Percentiles rank a stretch among this genome's conserved stretches.
phyloP scores from a whole-genome alignment of 2,113 vertebrate species.

The Corvus hawaiiensis region DNA sequence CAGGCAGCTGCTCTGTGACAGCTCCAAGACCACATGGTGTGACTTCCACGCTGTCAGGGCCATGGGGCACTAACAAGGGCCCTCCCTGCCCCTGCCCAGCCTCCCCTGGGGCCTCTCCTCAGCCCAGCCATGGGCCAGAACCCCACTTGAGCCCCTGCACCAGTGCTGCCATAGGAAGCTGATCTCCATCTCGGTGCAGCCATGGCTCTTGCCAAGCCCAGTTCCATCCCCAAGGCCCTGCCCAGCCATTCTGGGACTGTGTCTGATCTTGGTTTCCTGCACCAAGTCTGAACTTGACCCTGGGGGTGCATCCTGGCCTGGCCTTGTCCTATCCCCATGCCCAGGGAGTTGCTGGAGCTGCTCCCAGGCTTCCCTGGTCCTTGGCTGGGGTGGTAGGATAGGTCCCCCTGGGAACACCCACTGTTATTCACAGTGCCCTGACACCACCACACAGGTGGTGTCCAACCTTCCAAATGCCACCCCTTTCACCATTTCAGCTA shows the following conservation, averaged over 20 bases:
- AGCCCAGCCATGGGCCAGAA: neutral
- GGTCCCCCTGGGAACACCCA: fast-evolving
- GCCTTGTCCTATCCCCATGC: neutral
- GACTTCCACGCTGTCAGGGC: neutral
- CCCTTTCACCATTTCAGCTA: neutral
- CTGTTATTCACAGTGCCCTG: neutral
- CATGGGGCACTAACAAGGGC: fast-evolving
- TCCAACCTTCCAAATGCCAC: neutral
- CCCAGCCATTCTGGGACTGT: neutral
- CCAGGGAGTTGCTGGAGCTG: neutral
- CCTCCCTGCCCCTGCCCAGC: neutral
- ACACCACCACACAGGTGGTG: too few relatives aligned
- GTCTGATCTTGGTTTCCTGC: neutral
- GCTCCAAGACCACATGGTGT: neutral
- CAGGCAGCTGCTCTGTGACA: neutral
- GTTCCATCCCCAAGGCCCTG: neutral
- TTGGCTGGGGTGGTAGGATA: neutral
- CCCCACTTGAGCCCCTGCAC: neutral
- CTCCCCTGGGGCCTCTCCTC: neutral
- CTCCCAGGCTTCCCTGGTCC: neutral
- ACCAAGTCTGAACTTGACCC: neutral
- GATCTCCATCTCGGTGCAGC: neutral
- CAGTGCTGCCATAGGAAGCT: neutral
- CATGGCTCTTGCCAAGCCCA: neutral
- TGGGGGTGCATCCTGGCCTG: neutral